These are phyloP conservation scores for Cnemophilus loriae DNA, from an alignment of 2,113 vertebrate species.

Conservation along the genomic window DNA sequence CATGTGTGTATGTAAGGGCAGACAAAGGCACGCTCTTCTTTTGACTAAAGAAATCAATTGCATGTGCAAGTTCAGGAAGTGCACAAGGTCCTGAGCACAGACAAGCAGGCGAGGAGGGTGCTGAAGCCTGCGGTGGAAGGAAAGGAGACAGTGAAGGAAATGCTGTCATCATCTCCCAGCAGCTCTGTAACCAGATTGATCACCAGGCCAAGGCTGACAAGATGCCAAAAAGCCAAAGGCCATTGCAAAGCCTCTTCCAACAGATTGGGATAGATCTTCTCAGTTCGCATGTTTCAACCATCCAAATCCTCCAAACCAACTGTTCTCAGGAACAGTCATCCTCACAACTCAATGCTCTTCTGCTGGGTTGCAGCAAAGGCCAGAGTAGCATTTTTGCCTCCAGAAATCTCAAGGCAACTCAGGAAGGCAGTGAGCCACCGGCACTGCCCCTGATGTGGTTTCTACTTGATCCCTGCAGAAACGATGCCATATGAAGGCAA, in stretches of 20 bases:
- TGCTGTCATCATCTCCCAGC: neutral
- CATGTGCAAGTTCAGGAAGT: neutral
- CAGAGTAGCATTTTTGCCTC: neutral
- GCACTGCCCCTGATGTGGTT: neutral
- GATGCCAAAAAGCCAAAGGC: neutral
- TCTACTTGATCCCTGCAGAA: neutral
- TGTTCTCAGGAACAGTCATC: neutral
- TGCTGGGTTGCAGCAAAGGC: neutral
- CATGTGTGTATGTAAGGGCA: fast-evolving
- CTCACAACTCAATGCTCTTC: neutral
- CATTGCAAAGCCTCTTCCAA: neutral
- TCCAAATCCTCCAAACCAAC: neutral
- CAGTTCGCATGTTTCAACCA: neutral
- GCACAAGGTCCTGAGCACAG: neutral
- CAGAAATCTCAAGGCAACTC: neutral
- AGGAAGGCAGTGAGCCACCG: neutral
- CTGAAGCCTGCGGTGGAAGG: neutral
- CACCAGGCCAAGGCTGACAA: neutral
- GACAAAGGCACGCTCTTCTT: neutral
- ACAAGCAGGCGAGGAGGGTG: neutral
- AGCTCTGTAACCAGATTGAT: neutral
- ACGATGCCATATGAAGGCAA: neutral
- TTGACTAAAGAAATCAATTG: neutral
- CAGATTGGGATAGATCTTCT: neutral
- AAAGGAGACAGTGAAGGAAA: neutral